Evolutionary conservation across 2,888 invertebrate genomes (phyloP).

Genomic region (Ariolimax columbianus): DNA sequence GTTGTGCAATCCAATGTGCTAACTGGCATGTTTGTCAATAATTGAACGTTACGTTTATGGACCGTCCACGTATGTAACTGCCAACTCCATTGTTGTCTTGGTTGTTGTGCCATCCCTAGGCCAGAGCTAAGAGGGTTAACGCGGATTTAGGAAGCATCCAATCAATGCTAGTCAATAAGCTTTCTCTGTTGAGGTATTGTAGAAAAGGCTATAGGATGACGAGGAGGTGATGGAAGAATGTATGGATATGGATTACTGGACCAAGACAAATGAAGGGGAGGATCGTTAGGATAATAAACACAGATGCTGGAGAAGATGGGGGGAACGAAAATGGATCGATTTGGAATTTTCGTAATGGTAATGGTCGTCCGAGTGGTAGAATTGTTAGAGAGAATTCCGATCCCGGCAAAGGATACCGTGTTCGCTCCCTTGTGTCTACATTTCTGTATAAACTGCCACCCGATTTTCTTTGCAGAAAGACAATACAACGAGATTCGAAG

Average conservation of each 20-base stretch:
- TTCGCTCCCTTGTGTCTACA: too few species aligned
- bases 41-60: not conserved
- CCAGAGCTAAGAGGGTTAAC: not conserved
- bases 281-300: too few species aligned
- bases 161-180: not conserved
- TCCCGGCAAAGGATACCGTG: too few species aligned
- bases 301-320: too few species aligned
- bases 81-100: not conserved
- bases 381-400: too few species aligned
- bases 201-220: not conserved
- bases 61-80: not conserved
- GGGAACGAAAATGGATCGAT: too few species aligned
- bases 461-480: too few species aligned
- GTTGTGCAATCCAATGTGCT: not conserved
- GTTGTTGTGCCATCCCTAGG: not conserved
- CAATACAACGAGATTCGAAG: too few species aligned
- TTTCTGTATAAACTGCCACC: too few species aligned
- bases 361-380: too few species aligned
- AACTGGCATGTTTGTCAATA: not conserved
- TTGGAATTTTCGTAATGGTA: too few species aligned
- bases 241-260: not conserved
- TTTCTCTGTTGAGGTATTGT: not conserved
- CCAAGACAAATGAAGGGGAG: not conserved
- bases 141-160: not conserved
- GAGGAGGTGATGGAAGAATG: not conserved